phyloP scores from a whole-genome alignment of 2,888 invertebrate species.

The Ceramica pisi region DNA sequence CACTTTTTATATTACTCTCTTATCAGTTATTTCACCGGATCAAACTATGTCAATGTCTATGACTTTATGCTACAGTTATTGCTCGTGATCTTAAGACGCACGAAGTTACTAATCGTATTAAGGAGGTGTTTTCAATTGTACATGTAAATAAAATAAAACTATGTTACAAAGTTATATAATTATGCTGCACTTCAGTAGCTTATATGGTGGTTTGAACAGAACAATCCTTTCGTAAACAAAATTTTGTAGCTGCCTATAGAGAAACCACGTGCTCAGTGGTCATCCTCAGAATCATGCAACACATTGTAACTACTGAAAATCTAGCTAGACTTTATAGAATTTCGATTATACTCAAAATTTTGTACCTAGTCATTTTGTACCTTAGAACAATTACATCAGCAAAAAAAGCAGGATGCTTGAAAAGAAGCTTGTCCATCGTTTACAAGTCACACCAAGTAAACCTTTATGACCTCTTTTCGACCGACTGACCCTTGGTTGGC shows the following conservation, averaged over 20 bases:
- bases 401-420: slow-evolving; percentile 19
- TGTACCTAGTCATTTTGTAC: neutral
- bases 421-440: slow-evolving; percentile 35
- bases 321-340: too few species aligned
- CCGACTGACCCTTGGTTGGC: slow-evolving; percentile 49
- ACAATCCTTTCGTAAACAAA: neutral
- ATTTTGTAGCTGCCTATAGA: neutral
- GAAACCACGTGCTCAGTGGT: neutral
- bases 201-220: neutral
- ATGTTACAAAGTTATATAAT: too few species aligned
- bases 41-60: slow-evolving; percentile 71
- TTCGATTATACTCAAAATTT: neutral
- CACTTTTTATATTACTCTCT: slow-evolving; percentile 67
- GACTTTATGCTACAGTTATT: slow-evolving; percentile 53
- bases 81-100: slow-evolving; percentile 23
- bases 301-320: neutral
- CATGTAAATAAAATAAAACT: too few species aligned
- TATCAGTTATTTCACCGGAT: slow-evolving; percentile 70
- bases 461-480: slow-evolving; percentile 54
- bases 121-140: neutral
- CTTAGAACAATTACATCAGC: slow-evolving; percentile 11
- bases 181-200: neutral
- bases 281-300: neutral
- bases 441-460: slow-evolving; percentile 45
- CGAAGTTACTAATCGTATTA: slow-evolving; percentile 30